A percentile compares a stretch with the other conserved stretches of the same genome.
phyloP scores from a whole-genome alignment of 92 coral and sea anemone species.

The Porites cylindrica region DNA sequence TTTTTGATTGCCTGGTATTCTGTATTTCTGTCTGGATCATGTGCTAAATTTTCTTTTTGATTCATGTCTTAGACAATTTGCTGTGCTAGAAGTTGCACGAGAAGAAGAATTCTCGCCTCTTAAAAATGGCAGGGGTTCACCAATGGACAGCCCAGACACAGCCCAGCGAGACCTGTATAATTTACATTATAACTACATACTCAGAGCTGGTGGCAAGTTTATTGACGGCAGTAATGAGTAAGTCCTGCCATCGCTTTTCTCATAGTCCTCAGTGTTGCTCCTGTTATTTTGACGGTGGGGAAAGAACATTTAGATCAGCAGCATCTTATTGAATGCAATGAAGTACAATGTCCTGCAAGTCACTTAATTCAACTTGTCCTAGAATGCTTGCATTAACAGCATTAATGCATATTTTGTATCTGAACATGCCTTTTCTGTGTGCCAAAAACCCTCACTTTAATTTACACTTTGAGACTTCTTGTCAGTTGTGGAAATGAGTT shows the following conservation, averaged over 20 bases:
- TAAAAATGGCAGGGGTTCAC: constrained; percentile 84
- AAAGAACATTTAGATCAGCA: too few species aligned
- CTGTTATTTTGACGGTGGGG: not conserved
- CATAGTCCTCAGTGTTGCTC: not conserved
- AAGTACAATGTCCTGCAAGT: too few species aligned
- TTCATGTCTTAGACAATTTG: constrained; percentile 71
- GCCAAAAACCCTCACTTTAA: too few species aligned
- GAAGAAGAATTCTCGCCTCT: constrained; percentile 96
- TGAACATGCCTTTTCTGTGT: too few species aligned
- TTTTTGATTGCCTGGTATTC: too few species aligned
- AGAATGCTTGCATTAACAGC: too few species aligned
- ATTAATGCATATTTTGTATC: too few species aligned
- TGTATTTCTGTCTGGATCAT: too few species aligned
- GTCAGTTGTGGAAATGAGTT: too few species aligned
- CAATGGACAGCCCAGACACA: constrained; percentile 89
- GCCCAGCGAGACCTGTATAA: constrained; percentile 70
- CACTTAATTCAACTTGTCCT: too few species aligned
- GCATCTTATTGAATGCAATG: too few species aligned
- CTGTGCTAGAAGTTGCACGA: constrained; percentile 88
- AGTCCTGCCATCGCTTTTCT: constrained; percentile 54
- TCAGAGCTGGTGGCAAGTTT: constrained; percentile 92
- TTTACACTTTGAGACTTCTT: too few species aligned
- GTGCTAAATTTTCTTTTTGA: not conserved
- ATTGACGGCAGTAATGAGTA: constrained; percentile 64
- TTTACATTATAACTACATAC: constrained; percentile 79